Conservation (phyloP, 2,113 vertebrate species). For the Chaetops frenatus region DNA sequence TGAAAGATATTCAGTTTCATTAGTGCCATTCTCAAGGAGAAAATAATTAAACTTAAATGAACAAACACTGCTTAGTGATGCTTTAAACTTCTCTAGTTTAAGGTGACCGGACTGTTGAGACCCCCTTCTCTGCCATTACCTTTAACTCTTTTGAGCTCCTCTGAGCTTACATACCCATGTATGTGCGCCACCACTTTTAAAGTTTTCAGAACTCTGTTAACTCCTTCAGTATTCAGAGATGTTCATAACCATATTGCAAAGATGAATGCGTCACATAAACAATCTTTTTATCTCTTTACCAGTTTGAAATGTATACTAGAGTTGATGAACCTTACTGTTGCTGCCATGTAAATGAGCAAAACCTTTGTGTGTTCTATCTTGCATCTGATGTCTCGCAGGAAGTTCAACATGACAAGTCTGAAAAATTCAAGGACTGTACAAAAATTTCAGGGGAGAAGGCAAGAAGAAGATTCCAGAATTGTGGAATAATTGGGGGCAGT, state of each 20-base stretch:
- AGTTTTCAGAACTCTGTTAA: neutral
- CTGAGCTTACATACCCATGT: neutral
- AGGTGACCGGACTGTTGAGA: conserved; percentile 41
- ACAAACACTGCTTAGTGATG: conserved; percentile 74
- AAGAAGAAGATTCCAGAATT: neutral
- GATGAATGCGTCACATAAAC: neutral
- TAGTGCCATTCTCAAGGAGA: conserved; percentile 80
- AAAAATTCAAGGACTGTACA: neutral
- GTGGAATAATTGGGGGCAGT: neutral
- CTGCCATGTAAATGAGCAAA: neutral
- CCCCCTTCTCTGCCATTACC: conserved; percentile 30
- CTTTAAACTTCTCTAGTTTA: conserved; percentile 68
- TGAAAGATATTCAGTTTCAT: conserved; percentile 81
- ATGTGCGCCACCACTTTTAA: neutral
- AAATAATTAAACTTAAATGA: conserved; percentile 85
- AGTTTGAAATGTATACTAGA: neutral
- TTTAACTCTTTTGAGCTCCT: neutral
- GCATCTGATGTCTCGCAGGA: neutral
- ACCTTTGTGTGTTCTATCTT: neutral
- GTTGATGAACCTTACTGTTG: neutral
- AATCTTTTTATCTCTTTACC: neutral
- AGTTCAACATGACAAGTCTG: neutral
- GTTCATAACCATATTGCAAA: neutral
- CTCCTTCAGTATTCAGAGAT: neutral
- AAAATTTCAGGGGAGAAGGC: neutral